Percentiles rank a stretch among this genome's conserved stretches.
Evolutionary conservation across 2,797 vertebrate genomes (phyloP).

Genomic region (Phylloscopus collybita): DNA sequence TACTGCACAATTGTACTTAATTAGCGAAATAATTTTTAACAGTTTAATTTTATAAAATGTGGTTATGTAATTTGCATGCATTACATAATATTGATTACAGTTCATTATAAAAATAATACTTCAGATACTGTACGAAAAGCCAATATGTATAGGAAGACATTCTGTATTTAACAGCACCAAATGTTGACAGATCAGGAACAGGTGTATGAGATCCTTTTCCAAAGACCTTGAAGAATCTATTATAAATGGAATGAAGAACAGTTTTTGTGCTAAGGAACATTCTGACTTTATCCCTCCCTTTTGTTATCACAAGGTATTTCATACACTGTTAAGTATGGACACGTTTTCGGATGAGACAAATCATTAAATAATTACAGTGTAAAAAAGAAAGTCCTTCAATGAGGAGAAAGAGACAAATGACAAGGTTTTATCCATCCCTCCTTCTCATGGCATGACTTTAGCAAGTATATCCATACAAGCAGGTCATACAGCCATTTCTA

Average conservation of each 20-base stretch:
- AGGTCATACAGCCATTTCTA: neutral
- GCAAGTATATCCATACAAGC: neutral
- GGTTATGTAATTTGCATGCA: neutral
- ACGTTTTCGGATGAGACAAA: neutral
- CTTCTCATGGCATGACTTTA: neutral
- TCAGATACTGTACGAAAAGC: neutral
- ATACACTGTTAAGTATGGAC: neutral
- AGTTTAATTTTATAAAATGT: neutral
- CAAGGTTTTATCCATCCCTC: neutral
- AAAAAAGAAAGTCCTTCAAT: neutral
- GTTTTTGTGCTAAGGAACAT: neutral
- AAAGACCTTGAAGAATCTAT: neutral
- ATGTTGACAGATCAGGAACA: neutral
- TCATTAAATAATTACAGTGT: neutral
- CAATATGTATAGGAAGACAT: neutral
- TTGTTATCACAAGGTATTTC: neutral
- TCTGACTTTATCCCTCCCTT: neutral
- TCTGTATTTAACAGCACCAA: neutral
- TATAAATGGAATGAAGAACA: neutral
- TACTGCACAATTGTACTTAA: neutral
- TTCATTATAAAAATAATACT: neutral
- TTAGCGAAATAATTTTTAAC: neutral
- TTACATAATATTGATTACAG: neutral
- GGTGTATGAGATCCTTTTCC: neutral
- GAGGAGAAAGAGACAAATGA: neutral